Evolutionary conservation across 2,113 vertebrate genomes (phyloP).

Genomic region (Prochilodus magdalenae): DNA sequence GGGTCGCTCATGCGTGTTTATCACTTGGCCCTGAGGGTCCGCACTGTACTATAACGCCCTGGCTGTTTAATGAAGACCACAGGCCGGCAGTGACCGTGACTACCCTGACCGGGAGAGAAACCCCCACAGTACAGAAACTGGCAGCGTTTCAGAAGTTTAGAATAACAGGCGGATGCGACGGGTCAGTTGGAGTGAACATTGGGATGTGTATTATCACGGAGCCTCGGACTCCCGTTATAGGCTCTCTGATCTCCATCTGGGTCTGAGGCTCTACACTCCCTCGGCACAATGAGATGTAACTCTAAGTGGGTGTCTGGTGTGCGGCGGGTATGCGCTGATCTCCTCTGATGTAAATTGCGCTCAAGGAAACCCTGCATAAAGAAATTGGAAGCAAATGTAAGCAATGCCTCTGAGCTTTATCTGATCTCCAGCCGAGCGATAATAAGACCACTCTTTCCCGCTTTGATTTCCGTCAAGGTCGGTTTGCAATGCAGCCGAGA

Average conservation of each 20-base stretch:
- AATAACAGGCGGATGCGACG: slow-evolving; percentile 48
- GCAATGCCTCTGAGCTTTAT: not conserved
- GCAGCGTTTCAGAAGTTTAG: slow-evolving; percentile 59
- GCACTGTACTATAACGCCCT: slow-evolving; percentile 35
- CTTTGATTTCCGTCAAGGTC: slow-evolving; percentile 19
- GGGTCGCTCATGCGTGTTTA: slow-evolving; percentile 49
- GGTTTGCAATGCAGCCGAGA: slow-evolving; percentile 26
- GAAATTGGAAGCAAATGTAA: slow-evolving; percentile 19
- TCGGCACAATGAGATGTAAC: slow-evolving; percentile 10
- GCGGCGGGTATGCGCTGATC: no score
- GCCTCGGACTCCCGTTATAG: slow-evolving; percentile 17
- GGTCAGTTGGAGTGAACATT: slow-evolving; percentile 40
- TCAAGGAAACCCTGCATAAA: not conserved
- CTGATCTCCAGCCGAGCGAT: not conserved
- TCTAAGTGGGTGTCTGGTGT: not conserved
- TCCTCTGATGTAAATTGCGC: not conserved
- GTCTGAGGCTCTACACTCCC: not conserved
- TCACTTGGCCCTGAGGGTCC: slow-evolving; percentile 44
- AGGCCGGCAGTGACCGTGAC: slow-evolving; percentile 58
- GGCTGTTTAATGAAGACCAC: slow-evolving; percentile 54
- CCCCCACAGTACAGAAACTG: slow-evolving; percentile 50
- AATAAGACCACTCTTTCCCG: not conserved
- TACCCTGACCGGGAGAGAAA: slow-evolving; percentile 45
- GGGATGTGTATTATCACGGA: slow-evolving; percentile 31
- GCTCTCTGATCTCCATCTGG: slow-evolving; percentile 28